Evolutionary conservation across 2,888 invertebrate genomes (phyloP).

Genomic region (Augochlorella aurata): DNA sequence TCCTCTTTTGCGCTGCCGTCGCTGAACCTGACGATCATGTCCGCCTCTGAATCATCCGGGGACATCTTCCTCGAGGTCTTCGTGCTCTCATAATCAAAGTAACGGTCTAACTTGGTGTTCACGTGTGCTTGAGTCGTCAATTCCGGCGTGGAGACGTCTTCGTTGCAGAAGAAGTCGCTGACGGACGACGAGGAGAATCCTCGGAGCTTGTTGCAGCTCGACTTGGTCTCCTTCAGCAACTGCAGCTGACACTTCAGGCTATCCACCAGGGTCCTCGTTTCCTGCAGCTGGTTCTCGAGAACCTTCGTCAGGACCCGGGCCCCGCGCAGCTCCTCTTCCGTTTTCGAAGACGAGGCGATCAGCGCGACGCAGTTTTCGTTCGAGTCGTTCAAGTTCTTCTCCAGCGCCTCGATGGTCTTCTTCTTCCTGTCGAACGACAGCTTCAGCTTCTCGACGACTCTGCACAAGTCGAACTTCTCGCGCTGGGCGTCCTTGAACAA

Average conservation of each 20-base stretch:
- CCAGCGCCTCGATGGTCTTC: conserved; percentile 1
- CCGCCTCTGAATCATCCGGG: background rate
- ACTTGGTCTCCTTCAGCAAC: conserved; percentile 34
- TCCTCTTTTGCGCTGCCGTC: conserved; percentile 70
- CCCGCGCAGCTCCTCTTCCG: conserved; percentile 34
- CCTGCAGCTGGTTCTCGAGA: conserved; percentile 47
- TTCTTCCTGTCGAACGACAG: conserved; percentile 53
- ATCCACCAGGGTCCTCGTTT: conserved; percentile 38
- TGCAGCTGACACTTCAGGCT: conserved; percentile 45
- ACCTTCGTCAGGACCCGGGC: conserved; percentile 36
- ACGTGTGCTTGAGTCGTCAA: conserved; percentile 22
- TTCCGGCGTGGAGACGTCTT: conserved; percentile 27
- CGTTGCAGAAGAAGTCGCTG: conserved; percentile 26
- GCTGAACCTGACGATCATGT: conserved; percentile 55
- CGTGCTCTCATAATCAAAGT: background rate
- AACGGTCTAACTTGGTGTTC: background rate
- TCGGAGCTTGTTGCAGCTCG: background rate
- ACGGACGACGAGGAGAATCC: background rate
- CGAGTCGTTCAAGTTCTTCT: background rate
- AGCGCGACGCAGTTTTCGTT: conserved; percentile 14
- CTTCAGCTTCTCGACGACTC: conserved; percentile 51
- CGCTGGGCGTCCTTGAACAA: background rate
- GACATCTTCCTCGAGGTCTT: conserved; percentile 8
- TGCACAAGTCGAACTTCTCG: conserved; percentile 9
- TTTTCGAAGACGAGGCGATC: conserved; percentile 5